Percentiles rank a stretch among this genome's conserved stretches.
Evolutionary conservation across 2,888 invertebrate genomes (phyloP).

Genomic region (Athetis lepigone): DNA sequence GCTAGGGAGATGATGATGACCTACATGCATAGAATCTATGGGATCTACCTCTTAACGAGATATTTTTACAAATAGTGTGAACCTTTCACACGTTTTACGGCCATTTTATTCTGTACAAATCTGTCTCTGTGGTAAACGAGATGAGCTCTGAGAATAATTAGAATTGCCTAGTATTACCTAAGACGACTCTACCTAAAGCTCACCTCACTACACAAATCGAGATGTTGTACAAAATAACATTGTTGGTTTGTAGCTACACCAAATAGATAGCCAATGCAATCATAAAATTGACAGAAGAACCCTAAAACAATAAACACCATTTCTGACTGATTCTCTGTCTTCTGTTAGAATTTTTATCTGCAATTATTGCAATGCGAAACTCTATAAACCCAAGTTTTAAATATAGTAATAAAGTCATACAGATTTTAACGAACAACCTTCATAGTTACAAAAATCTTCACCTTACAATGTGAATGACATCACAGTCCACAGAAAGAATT

Average conservation of each 20-base stretch:
- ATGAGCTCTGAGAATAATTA: no score
- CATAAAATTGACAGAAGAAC: slow-evolving; percentile 4
- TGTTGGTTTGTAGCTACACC: neutral
- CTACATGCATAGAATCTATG: neutral
- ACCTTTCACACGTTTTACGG: no score
- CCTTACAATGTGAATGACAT: slow-evolving; percentile 56
- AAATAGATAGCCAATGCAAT: neutral
- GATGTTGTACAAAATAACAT: neutral
- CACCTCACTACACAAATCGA: neutral
- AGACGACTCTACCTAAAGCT: neutral
- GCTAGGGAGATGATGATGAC: no score
- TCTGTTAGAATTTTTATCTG: slow-evolving; percentile 4
- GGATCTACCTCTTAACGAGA: no score
- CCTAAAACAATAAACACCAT: neutral
- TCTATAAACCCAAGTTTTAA: neutral
- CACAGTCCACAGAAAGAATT: slow-evolving; percentile 50
- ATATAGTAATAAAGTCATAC: neutral
- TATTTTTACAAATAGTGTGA: neutral
- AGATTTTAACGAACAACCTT: slow-evolving; percentile 18
- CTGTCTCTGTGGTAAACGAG: no score
- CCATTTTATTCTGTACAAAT: no score
- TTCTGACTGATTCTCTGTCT: neutral
- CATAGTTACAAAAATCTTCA: slow-evolving; percentile 18
- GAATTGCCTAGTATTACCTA: no score
- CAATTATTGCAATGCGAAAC: slow-evolving; percentile 9